Base-by-base conservation (phyloP, 1,140 invertebrate species). In the Aphidius gifuensis region DNA sequence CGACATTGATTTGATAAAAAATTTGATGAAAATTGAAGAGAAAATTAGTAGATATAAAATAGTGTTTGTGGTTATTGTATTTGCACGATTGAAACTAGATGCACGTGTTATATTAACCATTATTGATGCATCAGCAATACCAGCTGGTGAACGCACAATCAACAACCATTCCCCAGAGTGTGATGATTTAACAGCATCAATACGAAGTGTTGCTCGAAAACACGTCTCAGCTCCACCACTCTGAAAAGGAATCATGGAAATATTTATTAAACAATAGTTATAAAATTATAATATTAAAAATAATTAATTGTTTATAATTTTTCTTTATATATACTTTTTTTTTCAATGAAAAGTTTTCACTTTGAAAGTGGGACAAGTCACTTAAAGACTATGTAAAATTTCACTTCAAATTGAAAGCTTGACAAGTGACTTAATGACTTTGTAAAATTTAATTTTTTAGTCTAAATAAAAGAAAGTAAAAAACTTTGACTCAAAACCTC, bases 121-220 rank as follows among this genome's bases (percentile, higher is more conserved):
- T 66, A 86, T 80, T 55, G 76, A 76, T 63, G 83, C 84, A 65
- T 85, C 84, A 62, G 83, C 81, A 62, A 85, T 76, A 47, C 85
- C 85, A 68, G 82, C 78, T 54, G 78, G 67, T 60, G 85, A 85
- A 45, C 82, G 79, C 9, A 85, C 84, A 62, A 86, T 67, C 62
- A 86, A 76, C 64, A 83, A 68, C 74, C 85, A 83, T 73, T 85
- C 85, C n/a, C 85, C 85, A 5, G 76, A 77, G 71, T 86, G 83
- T n/a, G 82, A 81, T 64, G 75, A 76, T 65, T 80, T 78, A 40
- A 86, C 81, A 47, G 75, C 74, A 60, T 80, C 74, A 65, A 86
- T 83, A 47, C 77, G 82, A 65, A 86, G 71, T 23, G 77, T 75
- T 47, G 82, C 81, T 65, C 79, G 74, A 70, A 82, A 84, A 73